These are phyloP conservation scores for Machimus rusticus DNA, from an alignment of 2,888 invertebrate species.

Conservation along the genomic window DNA sequence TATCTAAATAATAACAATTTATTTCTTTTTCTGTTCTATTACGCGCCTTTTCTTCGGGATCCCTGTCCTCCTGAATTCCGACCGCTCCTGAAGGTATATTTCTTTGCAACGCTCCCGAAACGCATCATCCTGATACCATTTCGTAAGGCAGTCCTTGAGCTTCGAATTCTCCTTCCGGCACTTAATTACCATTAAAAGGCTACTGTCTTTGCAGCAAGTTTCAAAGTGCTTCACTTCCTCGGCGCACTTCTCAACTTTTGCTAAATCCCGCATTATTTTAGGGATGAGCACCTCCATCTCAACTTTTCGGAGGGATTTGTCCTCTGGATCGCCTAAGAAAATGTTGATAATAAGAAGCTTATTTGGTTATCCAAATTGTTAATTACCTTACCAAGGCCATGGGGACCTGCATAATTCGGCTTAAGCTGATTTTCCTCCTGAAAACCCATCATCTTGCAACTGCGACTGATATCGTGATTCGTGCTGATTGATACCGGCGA, in stretches of 20 bases:
- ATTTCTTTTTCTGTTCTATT: background rate
- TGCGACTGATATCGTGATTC: background rate
- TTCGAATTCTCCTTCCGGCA: slow-evolving; percentile 77
- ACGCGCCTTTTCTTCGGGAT: slow-evolving; percentile 66
- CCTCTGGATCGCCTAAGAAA: slow-evolving; percentile 63
- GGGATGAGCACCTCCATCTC: slow-evolving; percentile 90
- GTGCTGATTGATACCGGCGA: background rate
- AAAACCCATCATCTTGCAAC: slow-evolving; percentile 4
- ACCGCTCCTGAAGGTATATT: slow-evolving; percentile 81
- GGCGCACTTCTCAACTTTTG: slow-evolving; percentile 79
- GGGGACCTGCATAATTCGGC: slow-evolving; percentile 62
- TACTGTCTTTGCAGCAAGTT: slow-evolving; percentile 75
- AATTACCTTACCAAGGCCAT: slow-evolving; percentile 65
- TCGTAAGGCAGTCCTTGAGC: slow-evolving; percentile 74
- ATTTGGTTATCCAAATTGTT: background rate
- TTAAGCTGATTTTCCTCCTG: background rate
- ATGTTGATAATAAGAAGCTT: background rate
- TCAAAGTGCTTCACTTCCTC: slow-evolving; percentile 75
- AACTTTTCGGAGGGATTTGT: slow-evolving; percentile 82
- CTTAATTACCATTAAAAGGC: slow-evolving; percentile 74
- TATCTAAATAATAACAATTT: background rate
- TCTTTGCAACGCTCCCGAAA: slow-evolving; percentile 78
- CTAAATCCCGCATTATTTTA: slow-evolving; percentile 84
- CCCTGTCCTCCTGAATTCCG: slow-evolving; percentile 84
- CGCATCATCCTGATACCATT: slow-evolving; percentile 80